phyloP scores from a whole-genome alignment of 92 coral and sea anemone species.

The Siderastrea radians region DNA sequence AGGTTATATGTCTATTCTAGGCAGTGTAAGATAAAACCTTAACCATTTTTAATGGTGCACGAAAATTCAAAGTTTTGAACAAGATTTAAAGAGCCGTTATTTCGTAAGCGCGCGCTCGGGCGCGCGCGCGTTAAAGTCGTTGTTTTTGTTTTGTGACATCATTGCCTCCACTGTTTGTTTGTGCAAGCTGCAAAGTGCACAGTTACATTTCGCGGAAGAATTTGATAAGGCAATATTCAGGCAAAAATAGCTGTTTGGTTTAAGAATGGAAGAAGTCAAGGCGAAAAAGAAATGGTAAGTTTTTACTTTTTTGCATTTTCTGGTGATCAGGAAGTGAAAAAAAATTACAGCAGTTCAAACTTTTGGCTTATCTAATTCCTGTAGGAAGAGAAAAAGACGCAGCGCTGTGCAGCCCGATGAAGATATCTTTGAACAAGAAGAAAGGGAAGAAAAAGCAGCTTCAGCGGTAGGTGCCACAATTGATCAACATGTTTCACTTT shows the following conservation, averaged over 20 bases:
- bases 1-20: no score
- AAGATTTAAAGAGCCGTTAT: no score
- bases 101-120: not conserved
- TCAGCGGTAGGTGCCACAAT: not conserved
- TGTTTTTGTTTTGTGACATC: conserved; percentile 27
- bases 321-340: not conserved
- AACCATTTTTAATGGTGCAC: no score
- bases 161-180: not conserved
- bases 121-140: not conserved
- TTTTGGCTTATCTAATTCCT: not conserved
- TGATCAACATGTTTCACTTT: no score
- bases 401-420: not conserved
- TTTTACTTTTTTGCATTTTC: not conserved
- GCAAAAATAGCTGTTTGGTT: not conserved
- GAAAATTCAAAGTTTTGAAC: no score
- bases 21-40: no score
- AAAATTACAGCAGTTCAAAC: not conserved
- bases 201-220: not conserved
- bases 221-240: no score
- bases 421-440: not conserved
- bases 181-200: not conserved
- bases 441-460: not conserved
- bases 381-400: conserved; percentile 21
- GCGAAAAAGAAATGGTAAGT: not conserved
- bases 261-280: conserved; percentile 14